phyloP scores from a whole-genome alignment of 2,797 vertebrate genomes.

The Pygocentrus nattereri region DNA sequence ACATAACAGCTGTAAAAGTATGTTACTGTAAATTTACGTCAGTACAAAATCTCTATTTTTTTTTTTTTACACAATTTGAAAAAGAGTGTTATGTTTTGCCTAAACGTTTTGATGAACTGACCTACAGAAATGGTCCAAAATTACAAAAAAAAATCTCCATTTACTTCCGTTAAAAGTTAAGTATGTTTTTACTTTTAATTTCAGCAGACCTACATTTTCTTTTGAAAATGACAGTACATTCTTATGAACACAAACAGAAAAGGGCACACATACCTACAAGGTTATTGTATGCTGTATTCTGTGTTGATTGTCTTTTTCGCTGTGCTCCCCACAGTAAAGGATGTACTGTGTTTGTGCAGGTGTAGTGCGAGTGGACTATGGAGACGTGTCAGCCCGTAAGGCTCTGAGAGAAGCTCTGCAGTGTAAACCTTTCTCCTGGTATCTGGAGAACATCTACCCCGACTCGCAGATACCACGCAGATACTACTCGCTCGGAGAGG shows the following conservation, averaged over 20 bases:
- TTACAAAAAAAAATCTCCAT: no score
- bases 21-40: no score
- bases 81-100: no score
- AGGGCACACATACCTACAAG: neutral
- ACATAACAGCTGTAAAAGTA: no score
- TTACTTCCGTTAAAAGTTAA: no score
- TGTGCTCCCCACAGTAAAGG: neutral
- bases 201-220: no score
- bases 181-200: no score
- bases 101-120: no score
- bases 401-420: constrained; percentile 87
- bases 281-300: neutral
- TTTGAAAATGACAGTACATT: no score
- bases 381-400: constrained; percentile 91
- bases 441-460: constrained; percentile 96
- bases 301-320: neutral
- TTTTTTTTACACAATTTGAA: no score
- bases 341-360: constrained; percentile 74
- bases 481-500: constrained; percentile 99
- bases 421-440: constrained; percentile 98
- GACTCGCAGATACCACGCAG: constrained; percentile 98
- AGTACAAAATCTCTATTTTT: no score
- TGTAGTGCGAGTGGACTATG: constrained; percentile 96
- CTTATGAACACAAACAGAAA: neutral
- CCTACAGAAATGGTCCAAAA: no score